Evolutionary conservation across 1,140 invertebrate species (phyloP), one percentile per base, ranked within the genome.

Genomic region (Bombus haemorrhoidalis): DNA sequence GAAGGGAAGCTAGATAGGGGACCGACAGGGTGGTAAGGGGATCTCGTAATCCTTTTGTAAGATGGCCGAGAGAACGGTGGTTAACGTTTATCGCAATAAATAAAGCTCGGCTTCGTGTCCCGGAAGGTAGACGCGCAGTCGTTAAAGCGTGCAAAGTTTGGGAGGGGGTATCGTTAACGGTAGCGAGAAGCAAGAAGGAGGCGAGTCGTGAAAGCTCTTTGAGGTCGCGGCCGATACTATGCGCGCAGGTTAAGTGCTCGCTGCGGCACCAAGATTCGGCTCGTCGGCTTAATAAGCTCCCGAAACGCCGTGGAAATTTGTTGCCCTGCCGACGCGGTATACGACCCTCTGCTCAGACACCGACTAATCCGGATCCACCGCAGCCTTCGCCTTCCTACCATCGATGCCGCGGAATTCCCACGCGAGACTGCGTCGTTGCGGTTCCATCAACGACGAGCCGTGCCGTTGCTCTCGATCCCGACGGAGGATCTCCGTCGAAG

Each of bases 291-390:
- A 92, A 93, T 93, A 92, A 93, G 89, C 90, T 88, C 83, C 86
- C 90, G 77, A 92, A 94, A 91, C 87, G 88, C 89, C 83, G 91
- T 90, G 87, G 91, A 92, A 94, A 94, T 92, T 92, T 93, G 91
- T 92, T 87, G 85, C 81, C 88, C 83, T 81, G n/a, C 89, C 57
- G 75, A 39, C 53, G 18, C 66, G 59, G 57, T 78, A 57, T 32
- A 78, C 59, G 76, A 64, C 28, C 53, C n/a, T 25, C n/a, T 22
- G 22, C 64, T 41, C 43, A 28, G 28, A 32, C 47, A 43, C n/a
- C 66, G 76, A 80, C 76, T 85, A 85, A 85, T 85, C 68, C 57
- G 76, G 68, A 72, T 80, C 76, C 77, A 34, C 39, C 71, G 69
- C 80, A 64, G 37, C 71, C 80, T n/a, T n/a, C n/a, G 43, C n/a